Base-by-base conservation (phyloP, 2,113 vertebrate genomes). In the Eidolon helvum region DNA sequence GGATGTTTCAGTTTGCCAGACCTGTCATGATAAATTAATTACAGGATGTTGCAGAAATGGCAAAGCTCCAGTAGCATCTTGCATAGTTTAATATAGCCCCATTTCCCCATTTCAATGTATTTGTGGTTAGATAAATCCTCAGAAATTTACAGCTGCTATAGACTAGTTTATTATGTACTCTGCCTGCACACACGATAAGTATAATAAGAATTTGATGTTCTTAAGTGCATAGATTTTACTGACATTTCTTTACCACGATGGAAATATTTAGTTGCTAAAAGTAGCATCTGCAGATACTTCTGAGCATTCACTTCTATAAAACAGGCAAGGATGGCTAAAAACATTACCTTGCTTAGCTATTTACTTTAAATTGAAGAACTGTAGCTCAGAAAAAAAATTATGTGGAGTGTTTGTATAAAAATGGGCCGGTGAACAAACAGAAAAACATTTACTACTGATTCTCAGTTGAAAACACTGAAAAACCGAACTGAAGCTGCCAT, bases 21-120 rank as follows among this genome's bases (percentile, higher is more conserved):
- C 98, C 98, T 99, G 99, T 99, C 99, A 99, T 99, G 99, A 99
- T 99, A 99, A 99, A 99, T 99, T 99, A 99, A 99, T 99, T 99
- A 99, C 99, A 99, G 99, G 99, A 99, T 99, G 99, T 99, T 99
- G 99, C 99, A 99, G 99, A 99, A 99, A 98, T 99, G 99, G 99
- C 99, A 98, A 97, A 98, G 98, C 99, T 98, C 99, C 98, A 99
- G 98, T 98, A 99, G 98, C 98, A 98, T 99, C 98, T 99, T 98
- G 98, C 98, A 99, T 98, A 99, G 99, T 99, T 99, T 99, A 99
- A 99, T 99, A 99, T 98, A 99, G 99, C 98, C 99, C 98, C 98
- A 99, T 99, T 99, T 99, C 99, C 99, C 99, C 99, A 99, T 99
- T 99, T 99, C 99, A 98, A 98, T 99, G 98, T 98, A 99, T 99